Evolutionary conservation across 2,113 vertebrate species (phyloP), one percentile per base, ranked within the genome.

Genomic region (Apistogramma diplotaenia): DNA sequence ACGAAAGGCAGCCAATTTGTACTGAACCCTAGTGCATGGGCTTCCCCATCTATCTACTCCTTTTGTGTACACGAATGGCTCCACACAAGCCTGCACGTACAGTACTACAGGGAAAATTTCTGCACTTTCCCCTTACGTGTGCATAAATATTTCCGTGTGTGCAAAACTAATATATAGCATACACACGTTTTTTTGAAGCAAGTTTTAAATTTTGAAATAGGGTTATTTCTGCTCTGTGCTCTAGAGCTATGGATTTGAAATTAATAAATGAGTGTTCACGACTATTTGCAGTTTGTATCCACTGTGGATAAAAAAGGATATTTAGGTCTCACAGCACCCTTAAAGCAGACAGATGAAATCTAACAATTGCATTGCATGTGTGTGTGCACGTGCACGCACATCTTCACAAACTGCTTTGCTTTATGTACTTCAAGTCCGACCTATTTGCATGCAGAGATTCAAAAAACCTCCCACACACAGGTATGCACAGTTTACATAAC

Each of bases 1-100:
- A 84, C 33, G 7, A 93, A 88, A 86, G 51, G 85, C 84, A 84
- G 81, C 56, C 83, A 84, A 87, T 92, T 91, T 90, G 75, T 83
- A 78, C 81, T 83, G 81, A 74, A 73, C 86, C 37, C n/a, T 61
- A 58, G 57, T 1, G 81, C 11, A 84, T 89, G 79, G 85, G 80
- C 79, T 85, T 84, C 85, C 29, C 61, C 65, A 76, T 87, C 78
- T 57, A 65, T 86, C 77, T 81, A 33, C 74, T 58, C 55, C 60
- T 59, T 46, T 65, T 59, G 33, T 61, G 27, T 29, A 43, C 76
- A 67, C 71, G 82, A 86, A 87, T 65, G 72, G 29, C 71, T 79
- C 51, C 81, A 85, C 61, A 73, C 76, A 33, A 76, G 27, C 82
- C 75, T 27, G 72, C 83, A 80, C 3, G 2, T 29, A 37, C 6